phyloP scores from a whole-genome alignment of 2,113 vertebrate species.

The Tupaia tana region DNA sequence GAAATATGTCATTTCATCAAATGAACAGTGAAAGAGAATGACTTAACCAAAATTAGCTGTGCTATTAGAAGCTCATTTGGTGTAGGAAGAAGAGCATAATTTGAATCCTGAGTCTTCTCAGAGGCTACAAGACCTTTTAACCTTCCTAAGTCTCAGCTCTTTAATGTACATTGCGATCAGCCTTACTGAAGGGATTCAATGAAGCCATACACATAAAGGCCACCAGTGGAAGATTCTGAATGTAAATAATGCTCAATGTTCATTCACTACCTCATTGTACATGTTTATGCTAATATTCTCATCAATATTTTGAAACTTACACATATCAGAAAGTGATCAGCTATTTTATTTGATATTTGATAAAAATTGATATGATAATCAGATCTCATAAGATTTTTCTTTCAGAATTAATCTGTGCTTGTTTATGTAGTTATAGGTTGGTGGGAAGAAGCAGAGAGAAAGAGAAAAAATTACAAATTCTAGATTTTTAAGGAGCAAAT shows the following conservation, averaged over 20 bases:
- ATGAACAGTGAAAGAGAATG: background rate
- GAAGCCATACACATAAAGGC: background rate
- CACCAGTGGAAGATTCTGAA: too few relatives aligned
- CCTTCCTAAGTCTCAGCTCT: background rate
- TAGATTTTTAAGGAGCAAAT: background rate
- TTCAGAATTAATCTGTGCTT: background rate
- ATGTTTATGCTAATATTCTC: background rate
- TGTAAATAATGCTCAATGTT: background rate
- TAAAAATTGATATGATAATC: background rate
- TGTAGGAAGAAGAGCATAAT: background rate
- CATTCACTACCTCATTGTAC: background rate
- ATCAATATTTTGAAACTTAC: background rate
- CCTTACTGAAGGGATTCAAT: background rate
- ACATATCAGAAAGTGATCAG: background rate
- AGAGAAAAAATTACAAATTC: background rate
- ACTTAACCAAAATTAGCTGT: background rate
- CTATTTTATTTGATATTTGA: background rate
- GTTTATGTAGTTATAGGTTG: background rate
- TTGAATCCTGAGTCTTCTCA: background rate
- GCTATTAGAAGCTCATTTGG: background rate
- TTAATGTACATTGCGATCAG: background rate
- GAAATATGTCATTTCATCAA: background rate
- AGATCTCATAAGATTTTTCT: background rate
- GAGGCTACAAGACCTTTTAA: background rate
- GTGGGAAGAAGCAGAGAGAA: background rate